These are phyloP conservation scores for Nyctibius grandis DNA, from an alignment of 2,797 vertebrate genomes.

Conservation along the genomic window DNA sequence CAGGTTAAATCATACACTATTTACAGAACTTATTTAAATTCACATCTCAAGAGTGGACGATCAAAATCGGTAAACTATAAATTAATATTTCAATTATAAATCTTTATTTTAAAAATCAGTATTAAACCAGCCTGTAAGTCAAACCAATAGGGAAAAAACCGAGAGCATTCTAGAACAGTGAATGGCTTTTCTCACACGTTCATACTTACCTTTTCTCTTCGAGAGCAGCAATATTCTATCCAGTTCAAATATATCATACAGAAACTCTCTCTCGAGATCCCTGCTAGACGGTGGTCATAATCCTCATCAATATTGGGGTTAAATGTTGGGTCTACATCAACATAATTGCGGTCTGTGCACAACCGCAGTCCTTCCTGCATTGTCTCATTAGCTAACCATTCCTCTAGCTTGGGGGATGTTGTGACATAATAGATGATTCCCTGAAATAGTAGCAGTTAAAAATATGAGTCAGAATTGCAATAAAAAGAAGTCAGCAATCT, in stretches of 20 bases:
- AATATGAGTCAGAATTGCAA: neutral
- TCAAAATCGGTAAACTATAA: neutral
- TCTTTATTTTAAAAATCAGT: neutral
- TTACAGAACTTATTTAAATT: neutral
- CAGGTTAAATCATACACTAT: neutral
- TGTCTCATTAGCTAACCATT: constrained; percentile 94
- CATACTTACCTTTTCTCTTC: constrained; percentile 83
- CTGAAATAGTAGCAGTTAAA: constrained; percentile 65
- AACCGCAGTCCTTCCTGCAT: constrained; percentile 91
- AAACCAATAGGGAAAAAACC: neutral
- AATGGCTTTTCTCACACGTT: neutral
- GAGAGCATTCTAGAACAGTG: neutral
- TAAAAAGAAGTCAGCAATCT: neutral
- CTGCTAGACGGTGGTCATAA: constrained; percentile 94
- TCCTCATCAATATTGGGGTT: constrained; percentile 99
- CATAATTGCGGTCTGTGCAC: constrained; percentile 91
- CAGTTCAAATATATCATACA: constrained; percentile 93
- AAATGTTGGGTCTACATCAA: constrained; percentile 97
- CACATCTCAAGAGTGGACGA: neutral
- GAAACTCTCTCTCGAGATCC: constrained; percentile 96
- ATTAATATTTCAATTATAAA: neutral
- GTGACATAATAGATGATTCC: constrained; percentile 97
- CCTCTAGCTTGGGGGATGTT: constrained; percentile 90
- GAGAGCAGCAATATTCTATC: constrained; percentile 97
- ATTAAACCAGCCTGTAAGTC: neutral